Evolutionary conservation across 2,113 vertebrate genomes (phyloP).

Genomic region (Aptenodytes patagonicus): DNA sequence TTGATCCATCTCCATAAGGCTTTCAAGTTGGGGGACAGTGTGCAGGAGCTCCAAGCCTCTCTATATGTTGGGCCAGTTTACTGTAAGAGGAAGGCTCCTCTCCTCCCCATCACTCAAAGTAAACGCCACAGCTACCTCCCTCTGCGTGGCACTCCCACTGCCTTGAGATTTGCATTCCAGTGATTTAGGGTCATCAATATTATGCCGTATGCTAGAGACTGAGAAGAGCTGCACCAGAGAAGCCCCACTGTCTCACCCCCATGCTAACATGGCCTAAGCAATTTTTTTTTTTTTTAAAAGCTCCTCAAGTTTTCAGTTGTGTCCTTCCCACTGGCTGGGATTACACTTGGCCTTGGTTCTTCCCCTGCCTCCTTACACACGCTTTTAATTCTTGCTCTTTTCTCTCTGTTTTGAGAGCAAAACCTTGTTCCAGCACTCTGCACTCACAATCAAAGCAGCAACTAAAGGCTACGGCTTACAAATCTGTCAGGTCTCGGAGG

Average conservation of each 20-base stretch:
- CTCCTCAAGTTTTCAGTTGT: background rate
- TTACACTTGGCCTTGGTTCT: background rate
- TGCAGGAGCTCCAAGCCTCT: background rate
- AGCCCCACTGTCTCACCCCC: background rate
- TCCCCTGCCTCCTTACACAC: background rate
- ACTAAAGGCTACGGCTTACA: background rate
- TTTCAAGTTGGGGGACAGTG: background rate
- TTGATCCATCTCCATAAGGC: background rate
- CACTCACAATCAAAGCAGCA: constrained; percentile 6
- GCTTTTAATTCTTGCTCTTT: background rate
- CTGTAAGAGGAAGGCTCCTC: background rate
- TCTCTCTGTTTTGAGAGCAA: background rate
- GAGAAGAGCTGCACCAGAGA: background rate
- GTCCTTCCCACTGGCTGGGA: background rate
- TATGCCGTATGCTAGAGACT: background rate
- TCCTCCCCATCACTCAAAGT: background rate
- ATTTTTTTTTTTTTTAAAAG: too few relatives aligned
- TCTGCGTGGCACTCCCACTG: background rate
- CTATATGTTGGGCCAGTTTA: background rate
- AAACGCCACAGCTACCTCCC: background rate
- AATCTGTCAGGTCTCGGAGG: background rate
- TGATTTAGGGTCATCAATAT: background rate
- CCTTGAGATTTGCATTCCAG: background rate
- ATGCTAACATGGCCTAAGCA: accelerated
- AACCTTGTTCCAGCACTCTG: background rate